Evolutionary conservation across 2,888 invertebrate genomes (phyloP), one percentile per base, ranked within the genome.

Genomic region (Dryomyza anilis): DNA sequence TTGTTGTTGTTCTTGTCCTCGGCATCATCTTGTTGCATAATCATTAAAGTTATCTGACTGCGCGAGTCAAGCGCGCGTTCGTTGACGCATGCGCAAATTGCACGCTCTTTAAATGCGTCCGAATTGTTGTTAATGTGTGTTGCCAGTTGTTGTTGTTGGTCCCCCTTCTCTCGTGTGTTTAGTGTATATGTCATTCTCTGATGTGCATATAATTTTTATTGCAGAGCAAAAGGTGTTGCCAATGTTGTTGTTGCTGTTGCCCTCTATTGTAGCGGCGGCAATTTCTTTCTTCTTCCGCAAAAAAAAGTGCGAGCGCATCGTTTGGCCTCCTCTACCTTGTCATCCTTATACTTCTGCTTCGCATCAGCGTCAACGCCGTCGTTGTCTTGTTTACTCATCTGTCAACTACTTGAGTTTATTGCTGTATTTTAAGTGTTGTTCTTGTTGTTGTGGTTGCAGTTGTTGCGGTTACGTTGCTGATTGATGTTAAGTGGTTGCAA

Each of bases 401-500:
- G 78, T 79, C 79, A 78, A 78, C 79, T 73, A 70, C 71, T 63
- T 50, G 53, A 48, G 58, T 29, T 55, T 46, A 60, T 60, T 65
- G 55, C 65, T 56, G 61, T 27, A 57, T 61, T 50, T 60, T 23
- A 61, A 61, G 56, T 65, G 59, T 45, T 52, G 45, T 55, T 64
- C 3, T 23, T 46, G 64, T 64, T 65, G 70, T 64, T 61, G 53
- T 64, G 64, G 65, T 68, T 70, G 68, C 70, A 66, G 72, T 71
- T 69, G 71, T 76, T 73, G 75, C 76, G 71, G 71, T 69, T 72
- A 70, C 73, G 67, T 75, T 73, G 73, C 76, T 79, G 78, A 79
- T 77, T 79, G 80, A 79, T 79, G 77, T 74, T 76, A 79, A 79
- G 79, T 79, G 75, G 50, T 30, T 8, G 16, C 33, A 10, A 16